phyloP scores from a whole-genome alignment of 2,888 invertebrate genomes.

The Deilephila porcellus region DNA sequence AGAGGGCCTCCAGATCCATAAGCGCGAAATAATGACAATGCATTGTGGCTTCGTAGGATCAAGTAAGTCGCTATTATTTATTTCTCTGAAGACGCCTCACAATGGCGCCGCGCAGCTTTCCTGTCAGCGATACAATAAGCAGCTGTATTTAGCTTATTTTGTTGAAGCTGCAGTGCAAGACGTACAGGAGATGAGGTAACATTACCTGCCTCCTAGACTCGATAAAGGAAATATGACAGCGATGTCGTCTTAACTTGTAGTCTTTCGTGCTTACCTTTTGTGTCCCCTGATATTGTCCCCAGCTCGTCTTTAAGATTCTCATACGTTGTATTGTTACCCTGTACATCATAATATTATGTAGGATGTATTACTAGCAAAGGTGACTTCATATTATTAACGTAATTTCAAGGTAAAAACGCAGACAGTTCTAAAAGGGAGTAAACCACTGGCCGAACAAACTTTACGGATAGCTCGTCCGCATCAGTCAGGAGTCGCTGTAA shows the following conservation, averaged over 20 bases:
- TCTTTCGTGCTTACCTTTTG: slow-evolving; percentile 60
- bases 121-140: slow-evolving; percentile 80
- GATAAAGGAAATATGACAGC: slow-evolving; percentile 59
- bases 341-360: neutral
- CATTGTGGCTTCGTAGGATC: slow-evolving; percentile 74
- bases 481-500: slow-evolving; percentile 45
- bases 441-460: slow-evolving; percentile 8
- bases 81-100: slow-evolving; percentile 71
- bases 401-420: neutral
- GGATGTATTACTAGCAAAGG: neutral
- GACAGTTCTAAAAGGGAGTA: neutral
- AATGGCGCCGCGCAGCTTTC: slow-evolving; percentile 75
- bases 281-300: slow-evolving; percentile 51
- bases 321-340: slow-evolving; percentile 28
- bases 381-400: neutral
- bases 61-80: slow-evolving; percentile 80
- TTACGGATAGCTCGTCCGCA: slow-evolving; percentile 51
- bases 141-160: slow-evolving; percentile 72
- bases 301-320: slow-evolving; percentile 33
- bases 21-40: slow-evolving; percentile 76
- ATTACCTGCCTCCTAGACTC: slow-evolving; percentile 65
- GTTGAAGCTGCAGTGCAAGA: slow-evolving; percentile 63
- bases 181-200: slow-evolving; percentile 67
- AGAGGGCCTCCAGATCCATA: slow-evolving; percentile 58
- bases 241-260: slow-evolving; percentile 56